Evolutionary conservation across 2,113 vertebrate genomes (phyloP), one percentile per base, ranked within the genome.

Genomic region (Erinaceus europaeus): DNA sequence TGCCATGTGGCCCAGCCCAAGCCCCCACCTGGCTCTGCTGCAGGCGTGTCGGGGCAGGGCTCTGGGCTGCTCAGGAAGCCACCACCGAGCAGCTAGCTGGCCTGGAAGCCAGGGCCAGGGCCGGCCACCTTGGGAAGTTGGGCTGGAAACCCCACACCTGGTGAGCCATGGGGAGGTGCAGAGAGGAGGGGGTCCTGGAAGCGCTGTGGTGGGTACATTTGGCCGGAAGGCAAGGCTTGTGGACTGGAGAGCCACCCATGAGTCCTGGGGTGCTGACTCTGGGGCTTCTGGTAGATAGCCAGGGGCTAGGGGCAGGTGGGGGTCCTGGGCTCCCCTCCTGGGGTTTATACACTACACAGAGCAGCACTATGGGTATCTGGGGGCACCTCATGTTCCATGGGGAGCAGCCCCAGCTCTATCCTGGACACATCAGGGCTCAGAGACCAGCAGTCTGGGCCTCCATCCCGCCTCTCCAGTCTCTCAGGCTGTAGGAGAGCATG

Each of bases 41-140:
- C 48, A 73, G 89, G 36, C 94, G 0, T 93, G 94, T 57, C 13
- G 1, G 25, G 94, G 77, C 94, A 91, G 0, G 12, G 91, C 57
- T 18, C 36, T 0, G 44, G 42, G 25, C 74, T 86, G 65, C 4
- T 4, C 48, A 9, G 64, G n/a, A n/a, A n/a, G n/a, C n/a, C 9
- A 0, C 40, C 89, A 92, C 86, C 90, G 91, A 93, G 77, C 76
- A 3, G 59, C n/a, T 1, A 25, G 53, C 75, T 36, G 55, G 34
- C 44, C n/a, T 44, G 7, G 90, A 52, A 57, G 34, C 68, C 1
- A n/a, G n/a, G 18, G 64, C 81, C 3, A 11, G 5, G 18, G 40
- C 61, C 3, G 27, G 23, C n/a, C n/a, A 61, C 73, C 57, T 20
- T 11, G 20, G 1, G 9, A 9, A 55, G 53, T 18, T 13, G 34